Conservation (phyloP, 2,113 vertebrate species). For the Phalacrocorax brasilianus region DNA sequence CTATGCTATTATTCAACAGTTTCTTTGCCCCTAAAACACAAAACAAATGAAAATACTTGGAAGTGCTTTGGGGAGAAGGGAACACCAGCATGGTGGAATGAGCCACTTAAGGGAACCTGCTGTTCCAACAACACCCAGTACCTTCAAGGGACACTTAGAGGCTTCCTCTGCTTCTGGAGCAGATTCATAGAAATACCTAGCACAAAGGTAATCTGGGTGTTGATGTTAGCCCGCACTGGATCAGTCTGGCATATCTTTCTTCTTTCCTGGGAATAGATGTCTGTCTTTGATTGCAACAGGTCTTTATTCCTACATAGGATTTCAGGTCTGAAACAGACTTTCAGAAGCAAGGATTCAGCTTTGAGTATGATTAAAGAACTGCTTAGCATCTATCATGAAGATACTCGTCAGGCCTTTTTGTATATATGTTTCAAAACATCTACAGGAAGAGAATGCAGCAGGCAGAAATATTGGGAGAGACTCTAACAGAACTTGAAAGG, state of each 20-base stretch:
- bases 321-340: not conserved
- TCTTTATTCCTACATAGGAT: not conserved
- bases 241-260: not conserved
- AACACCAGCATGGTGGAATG: not conserved
- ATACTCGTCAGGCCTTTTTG: not conserved
- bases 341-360: not conserved
- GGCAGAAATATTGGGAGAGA: not conserved
- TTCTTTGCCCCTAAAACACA: not conserved
- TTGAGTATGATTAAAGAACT: not conserved
- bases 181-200: not conserved
- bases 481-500: not conserved
- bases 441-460: not conserved
- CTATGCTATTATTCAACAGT: not conserved
- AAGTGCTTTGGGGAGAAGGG: not conserved
- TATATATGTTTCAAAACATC: not conserved
- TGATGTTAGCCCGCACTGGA: not conserved
- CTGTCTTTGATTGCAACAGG: not conserved
- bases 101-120: not conserved
- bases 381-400: not conserved
- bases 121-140: not conserved
- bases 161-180: not conserved
- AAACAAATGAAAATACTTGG: not conserved
- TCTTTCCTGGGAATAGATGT: not conserved
- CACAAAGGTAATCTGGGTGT: not conserved
- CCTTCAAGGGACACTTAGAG: not conserved